Evolutionary conservation across 1,140 invertebrate species (phyloP), one percentile per base, ranked within the genome.

Genomic region (Halesus radiatus): DNA sequence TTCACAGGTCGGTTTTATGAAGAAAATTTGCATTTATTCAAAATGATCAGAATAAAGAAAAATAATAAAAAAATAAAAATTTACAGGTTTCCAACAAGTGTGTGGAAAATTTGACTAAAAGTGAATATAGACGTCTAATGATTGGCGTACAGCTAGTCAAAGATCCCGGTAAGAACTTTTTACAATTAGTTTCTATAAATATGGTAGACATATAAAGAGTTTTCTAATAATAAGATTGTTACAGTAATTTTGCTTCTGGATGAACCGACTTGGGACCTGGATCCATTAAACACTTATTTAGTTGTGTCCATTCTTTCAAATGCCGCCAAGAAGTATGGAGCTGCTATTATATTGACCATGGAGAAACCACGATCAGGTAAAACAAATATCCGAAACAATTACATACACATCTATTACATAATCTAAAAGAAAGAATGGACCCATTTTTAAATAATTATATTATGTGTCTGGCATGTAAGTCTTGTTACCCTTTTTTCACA

Each of bases 301-400:
- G 94, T 98, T 3, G 94, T 98, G 22, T 98, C 97, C 0, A 98
- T 98, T 87, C 88, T 98, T 8, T 97, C 96, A 60, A 97, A 97
- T 84, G 96, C 97, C 50, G 96, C 96, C 3, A 97, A 97, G 81
- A 97, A 97, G 85, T 95, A 96, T 80, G 95, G 96, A 6, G 94
- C 96, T 16, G 95, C 96, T 6, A 95, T 98, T 4, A 90, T 98
- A 22, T 86, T 98, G 0, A 98, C 96, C 0, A 95, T 98, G 94
- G 96, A 98, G 84, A 97, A 97, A 84, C 97, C 97, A 0, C 90
- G 96, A 76, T 98, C 96, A 79, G 89, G 89, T 89, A 78, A 83
- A 76, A 60, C n/a, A 22, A 15, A 70, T 26, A 22, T 72, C 60
- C 20, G 18, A n/a, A 22, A 1, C 7, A 56, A 18, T 18, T 56